These are phyloP conservation scores for Ctenochaetus hawaiiensis DNA, from an alignment of 2,797 vertebrate species.

Conservation along the genomic window DNA sequence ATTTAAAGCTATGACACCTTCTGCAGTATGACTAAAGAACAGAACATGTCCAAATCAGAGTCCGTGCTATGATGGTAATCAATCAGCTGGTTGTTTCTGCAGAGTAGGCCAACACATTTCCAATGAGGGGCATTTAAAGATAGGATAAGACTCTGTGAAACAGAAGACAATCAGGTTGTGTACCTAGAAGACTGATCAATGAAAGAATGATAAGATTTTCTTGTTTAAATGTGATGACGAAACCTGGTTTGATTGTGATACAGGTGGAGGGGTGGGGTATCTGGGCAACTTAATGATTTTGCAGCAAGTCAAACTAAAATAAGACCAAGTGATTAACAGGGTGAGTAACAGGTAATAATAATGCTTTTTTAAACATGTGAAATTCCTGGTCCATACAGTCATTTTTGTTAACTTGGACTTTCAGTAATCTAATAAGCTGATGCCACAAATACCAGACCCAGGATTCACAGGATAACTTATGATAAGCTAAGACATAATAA, in stretches of 20 bases:
- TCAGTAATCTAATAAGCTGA: neutral
- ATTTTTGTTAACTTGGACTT: neutral
- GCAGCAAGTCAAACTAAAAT: constrained; percentile 26
- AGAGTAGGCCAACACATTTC: constrained; percentile 57
- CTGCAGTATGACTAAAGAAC: constrained; percentile 2
- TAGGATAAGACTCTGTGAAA: constrained; percentile 30
- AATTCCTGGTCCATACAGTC: constrained; percentile 2
- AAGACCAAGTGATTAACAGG: neutral
- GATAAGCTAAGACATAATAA: neutral
- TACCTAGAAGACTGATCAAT: constrained; percentile 21
- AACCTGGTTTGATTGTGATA: neutral
- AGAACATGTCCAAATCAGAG: constrained; percentile 28
- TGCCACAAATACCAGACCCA: neutral
- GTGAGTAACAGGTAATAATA: neutral
- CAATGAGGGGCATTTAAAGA: constrained; percentile 56
- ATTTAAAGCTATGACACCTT: constrained; percentile 17
- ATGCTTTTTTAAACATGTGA: constrained; percentile 1
- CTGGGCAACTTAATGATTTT: constrained; percentile 26
- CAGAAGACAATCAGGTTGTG: constrained; percentile 4
- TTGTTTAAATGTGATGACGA: neutral
- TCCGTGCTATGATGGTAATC: constrained; percentile 31
- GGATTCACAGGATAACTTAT: neutral
- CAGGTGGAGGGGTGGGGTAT: neutral
- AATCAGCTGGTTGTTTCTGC: constrained; percentile 50
- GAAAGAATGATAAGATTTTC: neutral